phyloP scores from a whole-genome alignment of 2,888 invertebrate species.

The Synanthedon andrenaeformis region DNA sequence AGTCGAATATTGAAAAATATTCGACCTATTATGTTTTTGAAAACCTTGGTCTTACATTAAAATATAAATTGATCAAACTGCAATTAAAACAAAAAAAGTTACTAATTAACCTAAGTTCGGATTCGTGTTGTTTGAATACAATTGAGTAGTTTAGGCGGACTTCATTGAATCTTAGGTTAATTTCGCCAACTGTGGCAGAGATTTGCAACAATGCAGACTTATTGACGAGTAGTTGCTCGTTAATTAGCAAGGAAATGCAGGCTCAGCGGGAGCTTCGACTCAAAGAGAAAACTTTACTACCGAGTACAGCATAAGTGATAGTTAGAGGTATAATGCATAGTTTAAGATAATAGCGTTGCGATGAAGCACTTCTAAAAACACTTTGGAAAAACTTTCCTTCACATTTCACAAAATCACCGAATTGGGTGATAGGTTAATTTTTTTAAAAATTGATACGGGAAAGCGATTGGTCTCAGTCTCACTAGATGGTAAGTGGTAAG shows the following conservation, averaged over 20 bases:
- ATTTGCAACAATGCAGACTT: constrained; percentile 35
- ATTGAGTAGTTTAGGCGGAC: background rate
- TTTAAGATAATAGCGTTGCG: background rate
- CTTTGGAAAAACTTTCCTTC: background rate
- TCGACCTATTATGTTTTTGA: no score
- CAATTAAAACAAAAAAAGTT: no score
- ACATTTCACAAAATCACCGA: no score
- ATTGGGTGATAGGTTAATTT: no score
- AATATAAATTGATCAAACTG: no score
- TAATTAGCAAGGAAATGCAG: constrained; percentile 44
- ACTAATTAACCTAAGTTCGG: background rate
- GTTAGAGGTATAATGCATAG: background rate
- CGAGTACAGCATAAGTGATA: constrained; percentile 10
- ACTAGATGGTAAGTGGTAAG: no score
- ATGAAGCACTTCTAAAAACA: background rate
- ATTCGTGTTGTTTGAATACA: background rate
- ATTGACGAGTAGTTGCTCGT: constrained; percentile 18
- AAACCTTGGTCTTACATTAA: no score
- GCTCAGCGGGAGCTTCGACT: constrained; percentile 25
- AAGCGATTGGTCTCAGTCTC: no score
- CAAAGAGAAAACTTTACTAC: constrained; percentile 32
- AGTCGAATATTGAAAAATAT: no score
- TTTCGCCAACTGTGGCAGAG: constrained; percentile 21
- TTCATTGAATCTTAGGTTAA: constrained; percentile 15
- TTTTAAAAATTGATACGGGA: no score